phyloP scores from a whole-genome alignment of 2,888 invertebrate species.

The Mythimna ferrago region DNA sequence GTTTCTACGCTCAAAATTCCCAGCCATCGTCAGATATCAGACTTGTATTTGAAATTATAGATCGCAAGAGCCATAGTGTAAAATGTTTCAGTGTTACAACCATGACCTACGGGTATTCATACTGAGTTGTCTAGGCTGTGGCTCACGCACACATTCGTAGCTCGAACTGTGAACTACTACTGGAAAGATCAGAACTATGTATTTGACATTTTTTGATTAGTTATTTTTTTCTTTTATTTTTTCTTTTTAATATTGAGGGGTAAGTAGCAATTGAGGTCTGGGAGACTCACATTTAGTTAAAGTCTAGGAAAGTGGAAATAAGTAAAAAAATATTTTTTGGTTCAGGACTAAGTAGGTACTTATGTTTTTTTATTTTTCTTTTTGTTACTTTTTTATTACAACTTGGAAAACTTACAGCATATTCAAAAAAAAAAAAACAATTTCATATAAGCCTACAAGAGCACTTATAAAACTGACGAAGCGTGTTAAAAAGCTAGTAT shows the following conservation, averaged over 20 bases:
- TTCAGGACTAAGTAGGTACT: no score
- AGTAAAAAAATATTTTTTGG: no score
- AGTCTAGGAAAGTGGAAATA: no score
- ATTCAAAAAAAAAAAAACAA: no score
- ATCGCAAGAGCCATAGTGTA: constrained; percentile 35
- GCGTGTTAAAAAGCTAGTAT: no score
- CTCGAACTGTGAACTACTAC: not conserved
- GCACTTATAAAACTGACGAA: no score
- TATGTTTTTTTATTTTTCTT: no score
- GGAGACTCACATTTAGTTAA: no score
- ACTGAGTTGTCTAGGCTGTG: constrained; percentile 50
- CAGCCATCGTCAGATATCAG: not conserved
- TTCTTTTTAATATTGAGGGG: not conserved
- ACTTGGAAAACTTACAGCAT: no score
- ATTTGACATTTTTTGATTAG: constrained; percentile 40
- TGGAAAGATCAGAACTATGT: constrained; percentile 46
- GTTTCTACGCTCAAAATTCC: not conserved
- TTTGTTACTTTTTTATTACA: no score
- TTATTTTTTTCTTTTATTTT: not conserved
- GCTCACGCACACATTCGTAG: constrained; percentile 40
- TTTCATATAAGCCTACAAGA: no score
- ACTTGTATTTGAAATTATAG: constrained; percentile 28
- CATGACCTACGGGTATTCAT: constrained; percentile 49
- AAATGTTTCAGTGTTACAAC: constrained; percentile 27
- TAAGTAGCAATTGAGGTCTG: no score